Percentiles rank a stretch among this genome's conserved stretches.
phyloP scores from a whole-genome alignment of 2,888 invertebrate species.

The Zaprionus bogoriensis region DNA sequence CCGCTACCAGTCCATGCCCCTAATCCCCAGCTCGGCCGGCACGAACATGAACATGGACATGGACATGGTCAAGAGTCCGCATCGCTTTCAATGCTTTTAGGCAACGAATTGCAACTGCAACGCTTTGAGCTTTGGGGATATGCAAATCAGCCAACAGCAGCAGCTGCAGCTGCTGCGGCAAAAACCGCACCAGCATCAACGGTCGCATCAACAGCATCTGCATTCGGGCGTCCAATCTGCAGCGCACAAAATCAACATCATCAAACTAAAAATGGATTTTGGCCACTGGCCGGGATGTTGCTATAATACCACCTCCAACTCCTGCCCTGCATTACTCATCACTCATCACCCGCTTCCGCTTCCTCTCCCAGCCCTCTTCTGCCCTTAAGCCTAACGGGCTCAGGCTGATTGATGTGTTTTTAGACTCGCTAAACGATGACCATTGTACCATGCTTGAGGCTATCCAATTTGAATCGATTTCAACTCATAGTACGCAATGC shows the following conservation, averaged over 20 bases:
- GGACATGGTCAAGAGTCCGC: no score
- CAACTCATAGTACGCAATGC: no score
- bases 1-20: no score
- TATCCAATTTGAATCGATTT: no score
- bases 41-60: no score
- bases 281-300: conserved; percentile 19
- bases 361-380: no score
- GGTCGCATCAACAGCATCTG: conserved; percentile 34
- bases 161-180: conserved; percentile 41
- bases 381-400: no score
- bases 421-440: no score
- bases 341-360: no score
- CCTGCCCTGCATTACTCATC: not conserved
- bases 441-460: no score
- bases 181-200: conserved; percentile 31
- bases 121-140: conserved; percentile 69
- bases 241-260: conserved; percentile 47
- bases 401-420: no score
- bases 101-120: conserved; percentile 70
- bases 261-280: conserved; percentile 65
- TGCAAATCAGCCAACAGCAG: conserved; percentile 65
- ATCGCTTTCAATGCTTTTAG: conserved; percentile 64
- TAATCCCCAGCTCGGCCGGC: no score
- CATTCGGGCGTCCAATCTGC: conserved; percentile 45
- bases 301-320: not conserved